Evolutionary conservation across 2,113 vertebrate species (phyloP).

Genomic region (Trinectes maculatus): DNA sequence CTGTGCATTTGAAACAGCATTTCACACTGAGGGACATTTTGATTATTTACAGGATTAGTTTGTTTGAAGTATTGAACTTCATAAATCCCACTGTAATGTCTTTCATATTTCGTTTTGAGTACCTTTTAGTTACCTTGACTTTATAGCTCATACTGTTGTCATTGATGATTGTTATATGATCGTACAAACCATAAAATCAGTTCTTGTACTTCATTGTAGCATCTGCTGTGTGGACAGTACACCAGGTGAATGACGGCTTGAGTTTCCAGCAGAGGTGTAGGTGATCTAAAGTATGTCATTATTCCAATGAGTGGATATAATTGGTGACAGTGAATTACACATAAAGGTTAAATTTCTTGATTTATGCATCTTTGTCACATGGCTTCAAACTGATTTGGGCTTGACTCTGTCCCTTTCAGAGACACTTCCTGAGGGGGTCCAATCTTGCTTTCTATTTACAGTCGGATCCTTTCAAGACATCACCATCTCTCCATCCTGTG

Average conservation of each 20-base stretch:
- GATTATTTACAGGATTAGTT: not conserved
- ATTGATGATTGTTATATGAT: conserved; percentile 23
- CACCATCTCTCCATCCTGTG: not conserved
- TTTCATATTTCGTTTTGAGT: no score
- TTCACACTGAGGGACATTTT: conserved; percentile 8
- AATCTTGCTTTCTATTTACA: conserved; percentile 31
- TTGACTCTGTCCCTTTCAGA: conserved; percentile 23
- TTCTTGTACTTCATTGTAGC: conserved; percentile 6
- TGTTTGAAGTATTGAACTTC: not conserved
- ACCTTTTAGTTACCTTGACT: no score
- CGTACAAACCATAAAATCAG: conserved; percentile 21
- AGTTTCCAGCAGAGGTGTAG: not conserved
- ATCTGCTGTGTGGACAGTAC: not conserved
- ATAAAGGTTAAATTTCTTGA: conserved; percentile 53
- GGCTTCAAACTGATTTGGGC: conserved; percentile 25
- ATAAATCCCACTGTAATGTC: no score
- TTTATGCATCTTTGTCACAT: conserved; percentile 48
- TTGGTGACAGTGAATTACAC: conserved; percentile 17
- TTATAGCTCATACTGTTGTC: not conserved
- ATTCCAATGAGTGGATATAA: conserved; percentile 38
- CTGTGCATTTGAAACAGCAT: not conserved
- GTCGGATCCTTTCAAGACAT: conserved; percentile 19
- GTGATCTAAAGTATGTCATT: conserved; percentile 19
- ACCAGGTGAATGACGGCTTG: not conserved
- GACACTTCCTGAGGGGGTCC: conserved; percentile 1